These are phyloP conservation scores for Baryphthengus martii DNA, from an alignment of 2,113 vertebrate species.

Conservation along the genomic window DNA sequence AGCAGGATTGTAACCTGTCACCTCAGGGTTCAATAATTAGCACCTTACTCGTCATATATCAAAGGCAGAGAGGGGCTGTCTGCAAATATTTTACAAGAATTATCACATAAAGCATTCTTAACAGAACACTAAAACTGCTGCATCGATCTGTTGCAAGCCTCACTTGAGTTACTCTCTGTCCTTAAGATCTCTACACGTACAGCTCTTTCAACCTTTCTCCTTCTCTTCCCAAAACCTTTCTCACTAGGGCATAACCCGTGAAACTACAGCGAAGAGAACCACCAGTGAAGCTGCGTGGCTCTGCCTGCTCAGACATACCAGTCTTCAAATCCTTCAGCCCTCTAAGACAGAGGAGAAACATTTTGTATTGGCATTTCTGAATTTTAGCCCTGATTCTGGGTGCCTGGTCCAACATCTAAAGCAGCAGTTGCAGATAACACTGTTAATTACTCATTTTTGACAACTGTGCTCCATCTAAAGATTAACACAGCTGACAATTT, in stretches of 20 bases:
- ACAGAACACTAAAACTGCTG: background rate
- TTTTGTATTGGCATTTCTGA: background rate
- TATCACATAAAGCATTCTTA: background rate
- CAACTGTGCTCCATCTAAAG: background rate
- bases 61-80: no score
- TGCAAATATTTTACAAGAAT: background rate
- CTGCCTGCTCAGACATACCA: background rate
- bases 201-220: background rate
- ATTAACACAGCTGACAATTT: background rate
- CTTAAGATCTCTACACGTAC: background rate
- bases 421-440: background rate
- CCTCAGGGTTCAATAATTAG: background rate
- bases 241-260: background rate
- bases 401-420: background rate
- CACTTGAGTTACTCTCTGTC: background rate
- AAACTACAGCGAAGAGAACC: background rate
- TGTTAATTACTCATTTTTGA: background rate
- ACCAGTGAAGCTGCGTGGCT: background rate
- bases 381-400: background rate
- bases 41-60: background rate
- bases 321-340: accelerated
- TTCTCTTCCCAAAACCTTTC: background rate
- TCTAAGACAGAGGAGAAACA: background rate
- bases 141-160: background rate
- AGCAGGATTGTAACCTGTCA: background rate